Base-by-base conservation (phyloP, 1,140 invertebrate species). In the Dendroctonus valens region DNA sequence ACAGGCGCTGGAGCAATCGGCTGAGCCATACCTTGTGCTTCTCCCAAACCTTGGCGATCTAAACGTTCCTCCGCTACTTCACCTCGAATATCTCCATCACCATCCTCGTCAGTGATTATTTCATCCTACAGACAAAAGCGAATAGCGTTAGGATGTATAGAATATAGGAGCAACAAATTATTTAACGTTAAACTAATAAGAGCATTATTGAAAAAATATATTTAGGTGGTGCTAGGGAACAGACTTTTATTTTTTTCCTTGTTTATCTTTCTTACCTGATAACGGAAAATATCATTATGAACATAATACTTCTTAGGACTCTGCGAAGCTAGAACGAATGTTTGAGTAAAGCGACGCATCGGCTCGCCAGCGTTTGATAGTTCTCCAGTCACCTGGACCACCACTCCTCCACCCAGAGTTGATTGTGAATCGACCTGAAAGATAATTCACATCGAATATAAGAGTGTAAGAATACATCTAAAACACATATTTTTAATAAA, bases 271-370 rank as follows among this genome's bases (percentile, higher is more conserved):
- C 26, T 67, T 72, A 86, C 92, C 84, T 98, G 96, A 78, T 98
- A 99, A 59, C 96, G 91, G 81, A 99, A 99, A 76, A 99, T 98
- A 80, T 98, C 96, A 82, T 98, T 99, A 77, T 96, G 93, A 14
- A 98, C 96, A 77, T 98, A 98, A 82, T 96, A 98, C 81, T 96
- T 95, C 82, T 96, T 97, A 26, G 94, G 93, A 51, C 91, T 90
- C 81, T 97, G 94, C 42, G 92, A 91, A 52, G 92, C 95, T 75
- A 99, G 80, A 9, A 99, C 94, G 83, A 98, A 98, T 0, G 96
- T 98, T 81, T 98, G 96, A 73, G 96, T 96, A 80, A 99, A 99
- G 11, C 95, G 88, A 40, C 96, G 85, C 94, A 98, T 97, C 14
- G 94, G 96, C 74, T 94, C 89, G 3, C 95, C 94, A 78, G 92